phyloP scores from a whole-genome alignment of 2,797 vertebrate genomes.

The Ptychobarbus kaznakovi region DNA sequence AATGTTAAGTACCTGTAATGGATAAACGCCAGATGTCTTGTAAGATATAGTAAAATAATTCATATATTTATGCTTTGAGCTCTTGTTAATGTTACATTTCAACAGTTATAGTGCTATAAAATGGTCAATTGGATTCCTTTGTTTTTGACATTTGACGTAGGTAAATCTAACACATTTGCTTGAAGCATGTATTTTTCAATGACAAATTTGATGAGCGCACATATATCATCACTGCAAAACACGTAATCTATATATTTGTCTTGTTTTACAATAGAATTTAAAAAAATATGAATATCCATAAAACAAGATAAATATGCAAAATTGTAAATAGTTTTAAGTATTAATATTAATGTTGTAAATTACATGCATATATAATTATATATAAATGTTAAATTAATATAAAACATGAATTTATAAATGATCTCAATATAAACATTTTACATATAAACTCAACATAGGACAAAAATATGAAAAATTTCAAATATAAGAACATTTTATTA shows the following conservation, averaged over 20 bases:
- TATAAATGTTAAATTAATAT: not conserved
- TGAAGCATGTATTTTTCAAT: not conserved
- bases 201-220: not conserved
- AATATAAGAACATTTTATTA: not conserved
- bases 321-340: no score
- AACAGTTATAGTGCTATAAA: slow-evolving; percentile 21
- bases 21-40: slow-evolving; percentile 27
- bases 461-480: not conserved
- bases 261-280: not conserved
- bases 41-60: not conserved
- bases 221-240: not conserved
- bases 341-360: not conserved
- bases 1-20: slow-evolving; percentile 21
- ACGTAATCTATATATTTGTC: not conserved
- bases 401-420: not conserved
- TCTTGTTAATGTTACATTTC: slow-evolving; percentile 30
- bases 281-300: not conserved
- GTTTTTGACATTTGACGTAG: not conserved
- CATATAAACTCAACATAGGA: not conserved
- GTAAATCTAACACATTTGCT: not conserved
- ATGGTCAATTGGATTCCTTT: not conserved
- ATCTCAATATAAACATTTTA: no score
- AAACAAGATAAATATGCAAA: not conserved
- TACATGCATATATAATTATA: not conserved
- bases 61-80: slow-evolving; percentile 8